Conservation (phyloP, 2,888 invertebrate genomes). For the Drosophila atripex region DNA sequence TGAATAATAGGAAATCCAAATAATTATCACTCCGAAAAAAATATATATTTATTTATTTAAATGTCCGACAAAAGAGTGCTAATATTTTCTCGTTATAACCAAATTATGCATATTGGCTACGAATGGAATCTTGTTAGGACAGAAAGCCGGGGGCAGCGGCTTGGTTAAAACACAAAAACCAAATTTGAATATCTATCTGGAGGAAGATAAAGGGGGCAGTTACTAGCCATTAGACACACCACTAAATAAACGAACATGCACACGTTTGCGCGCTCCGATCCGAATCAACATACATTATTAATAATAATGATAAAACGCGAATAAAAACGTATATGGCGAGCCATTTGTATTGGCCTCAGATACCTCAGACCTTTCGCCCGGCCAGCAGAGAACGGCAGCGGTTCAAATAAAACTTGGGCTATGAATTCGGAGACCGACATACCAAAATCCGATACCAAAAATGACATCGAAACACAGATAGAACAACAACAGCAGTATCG, state of each 20-base stretch:
- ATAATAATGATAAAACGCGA: conserved; percentile 72
- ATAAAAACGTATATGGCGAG: conserved; percentile 58
- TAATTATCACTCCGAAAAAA: background rate
- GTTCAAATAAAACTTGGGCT: conserved; percentile 20
- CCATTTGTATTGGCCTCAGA: conserved; percentile 67
- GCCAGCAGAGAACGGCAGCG: conserved; percentile 42
- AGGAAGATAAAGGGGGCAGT: conserved; percentile 44
- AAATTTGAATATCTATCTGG: conserved; percentile 69
- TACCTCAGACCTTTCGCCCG: conserved; percentile 28
- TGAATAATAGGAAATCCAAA: background rate
- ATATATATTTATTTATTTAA: conserved; percentile 10
- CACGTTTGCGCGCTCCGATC: conserved; percentile 60
- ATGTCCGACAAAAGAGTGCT: conserved; percentile 45
- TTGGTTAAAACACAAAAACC: conserved; percentile 18
- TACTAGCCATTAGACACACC: conserved; percentile 71
- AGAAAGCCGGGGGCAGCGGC: conserved; percentile 5
- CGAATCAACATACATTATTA: conserved; percentile 72
- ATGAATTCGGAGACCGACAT: conserved; percentile 48
- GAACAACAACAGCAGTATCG: conserved; percentile 33
- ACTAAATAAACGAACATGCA: conserved; percentile 61
- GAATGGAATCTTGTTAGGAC: conserved; percentile 24
- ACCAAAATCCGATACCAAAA: conserved; percentile 57
- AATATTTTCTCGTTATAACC: conserved; percentile 30
- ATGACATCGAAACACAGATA: conserved; percentile 69
- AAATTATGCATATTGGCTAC: conserved; percentile 36